Base-by-base conservation (phyloP, 1,140 invertebrate species). In the Hylyphantes graminicola region DNA sequence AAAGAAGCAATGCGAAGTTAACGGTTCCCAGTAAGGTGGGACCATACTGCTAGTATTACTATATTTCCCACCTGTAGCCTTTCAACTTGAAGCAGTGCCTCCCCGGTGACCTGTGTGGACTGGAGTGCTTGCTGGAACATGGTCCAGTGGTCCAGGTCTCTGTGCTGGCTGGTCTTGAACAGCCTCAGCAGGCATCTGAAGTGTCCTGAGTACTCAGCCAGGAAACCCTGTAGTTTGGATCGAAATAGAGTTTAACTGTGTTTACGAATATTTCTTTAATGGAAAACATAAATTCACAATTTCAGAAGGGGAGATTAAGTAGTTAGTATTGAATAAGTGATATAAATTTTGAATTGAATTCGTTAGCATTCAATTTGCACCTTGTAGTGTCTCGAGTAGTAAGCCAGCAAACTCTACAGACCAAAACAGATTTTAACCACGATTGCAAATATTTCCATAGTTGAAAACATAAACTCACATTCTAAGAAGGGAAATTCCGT, bases 71-170 rank as follows among this genome's bases (percentile, higher is more conserved):
- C 11, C n/a, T 85, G 53, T 5, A 81, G 17, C 15, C 21, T 59
- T 54, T 90, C 79, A 87, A 87, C 67, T 89, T 90, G 85, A 51
- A 87, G 13, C 19, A 87, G 53, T 19, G 84, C 88, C 86, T 88
- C 84, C 88, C 90, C 91, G 87, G 88, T 88, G 4, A 88, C 89
- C 85, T 91, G 90, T 54, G 90, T 89, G 17, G 89, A 87, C 19
- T 88, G 86, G 9, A 91, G 87, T 11, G 89, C 88, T 61, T 90
- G 89, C 75, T 91, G 90, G 79, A 91, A 90, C 63, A 89, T 74
- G 11, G 88, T 87, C 90, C 90, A 91, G 74, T 90, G 89, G 68
- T 91, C 89, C 35, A 35, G 48, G 4, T 61, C 65, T 13, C 51
- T 13, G 5, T 64, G 55, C 73, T 67, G 59, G 13, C 13, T 70